Conservation (phyloP, 2,888 invertebrate genomes). For the Cordilura impudica region DNA sequence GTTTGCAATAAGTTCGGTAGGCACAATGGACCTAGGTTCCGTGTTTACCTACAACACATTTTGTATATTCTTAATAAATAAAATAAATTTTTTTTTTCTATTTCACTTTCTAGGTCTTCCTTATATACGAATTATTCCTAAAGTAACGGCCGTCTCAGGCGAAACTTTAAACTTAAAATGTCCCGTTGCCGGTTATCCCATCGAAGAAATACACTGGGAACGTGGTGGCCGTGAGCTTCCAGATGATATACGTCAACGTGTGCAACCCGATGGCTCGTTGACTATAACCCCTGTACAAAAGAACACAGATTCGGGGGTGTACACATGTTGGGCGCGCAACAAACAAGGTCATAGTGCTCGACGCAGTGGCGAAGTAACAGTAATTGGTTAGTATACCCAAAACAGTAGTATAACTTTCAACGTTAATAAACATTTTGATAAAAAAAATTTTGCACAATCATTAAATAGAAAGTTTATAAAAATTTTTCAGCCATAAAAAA, state of each 20-base stretch:
- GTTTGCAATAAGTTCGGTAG: no score
- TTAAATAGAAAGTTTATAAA: not conserved
- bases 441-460: not conserved
- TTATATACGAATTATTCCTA: conserved; percentile 87
- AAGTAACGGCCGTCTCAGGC: conserved; percentile 89
- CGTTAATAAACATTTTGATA: not conserved
- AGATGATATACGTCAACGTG: conserved; percentile 88
- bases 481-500: conserved; percentile 18
- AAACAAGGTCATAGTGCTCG: conserved; percentile 87
- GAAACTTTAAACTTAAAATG: conserved; percentile 86
- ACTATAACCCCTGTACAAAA: conserved; percentile 87
- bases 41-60: no score
- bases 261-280: conserved; percentile 85
- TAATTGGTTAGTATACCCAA: conserved; percentile 83
- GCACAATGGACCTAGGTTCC: no score
- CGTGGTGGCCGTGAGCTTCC: conserved; percentile 85
- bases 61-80: not conserved
- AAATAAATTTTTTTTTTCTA: not conserved
- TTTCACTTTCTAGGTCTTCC: conserved; percentile 82
- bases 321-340: conserved; percentile 89
- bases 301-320: conserved; percentile 86
- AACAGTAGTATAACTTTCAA: not conserved
- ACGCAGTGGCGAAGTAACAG: conserved; percentile 86
- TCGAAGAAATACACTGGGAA: conserved; percentile 89
- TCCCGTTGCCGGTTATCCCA: conserved; percentile 90